These are phyloP conservation scores for Odontamblyopus lacepedii DNA, from an alignment of 2,797 vertebrate genomes.

Conservation along the genomic window DNA sequence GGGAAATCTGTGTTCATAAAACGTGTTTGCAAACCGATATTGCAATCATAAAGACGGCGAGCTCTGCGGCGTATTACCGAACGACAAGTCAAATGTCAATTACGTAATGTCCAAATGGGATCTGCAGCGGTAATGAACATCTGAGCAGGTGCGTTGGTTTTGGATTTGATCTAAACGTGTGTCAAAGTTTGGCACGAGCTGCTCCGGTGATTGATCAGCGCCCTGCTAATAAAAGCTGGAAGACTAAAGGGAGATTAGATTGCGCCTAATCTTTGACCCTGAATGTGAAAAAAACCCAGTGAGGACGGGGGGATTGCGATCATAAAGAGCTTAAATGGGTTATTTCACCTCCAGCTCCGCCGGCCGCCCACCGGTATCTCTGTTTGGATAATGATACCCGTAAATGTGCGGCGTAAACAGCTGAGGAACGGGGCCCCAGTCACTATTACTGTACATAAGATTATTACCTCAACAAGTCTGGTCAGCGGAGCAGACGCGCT, in stretches of 20 bases:
- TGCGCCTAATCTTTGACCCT: constrained; percentile 69
- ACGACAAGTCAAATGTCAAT: constrained; percentile 40
- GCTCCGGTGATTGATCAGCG: constrained; percentile 55
- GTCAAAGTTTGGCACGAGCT: constrained; percentile 52
- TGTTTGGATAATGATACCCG: constrained; percentile 71
- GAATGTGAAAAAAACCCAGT: constrained; percentile 51
- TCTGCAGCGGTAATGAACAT: constrained; percentile 34
- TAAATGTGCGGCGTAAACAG: constrained; percentile 68
- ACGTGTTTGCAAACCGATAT: constrained; percentile 17
- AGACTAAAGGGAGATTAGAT: constrained; percentile 63
- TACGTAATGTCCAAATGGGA: constrained; percentile 32
- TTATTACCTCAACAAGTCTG: constrained; percentile 55
- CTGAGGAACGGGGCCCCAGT: constrained; percentile 41
- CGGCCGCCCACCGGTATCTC: constrained; percentile 75
- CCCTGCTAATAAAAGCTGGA: constrained; percentile 68
- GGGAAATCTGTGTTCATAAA: constrained; percentile 4
- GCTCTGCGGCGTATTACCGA: constrained; percentile 11
- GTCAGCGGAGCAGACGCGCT: constrained; percentile 25
- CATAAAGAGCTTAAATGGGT: constrained; percentile 83
- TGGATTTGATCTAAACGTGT: constrained; percentile 43
- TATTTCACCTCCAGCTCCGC: constrained; percentile 85
- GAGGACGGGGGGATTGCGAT: constrained; percentile 69
- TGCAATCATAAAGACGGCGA: constrained; percentile 10
- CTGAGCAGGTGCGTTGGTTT: constrained; percentile 33
- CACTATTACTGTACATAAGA: constrained; percentile 46